Conservation (phyloP, 2,113 vertebrate species). For the Heloderma charlesbogerti region DNA sequence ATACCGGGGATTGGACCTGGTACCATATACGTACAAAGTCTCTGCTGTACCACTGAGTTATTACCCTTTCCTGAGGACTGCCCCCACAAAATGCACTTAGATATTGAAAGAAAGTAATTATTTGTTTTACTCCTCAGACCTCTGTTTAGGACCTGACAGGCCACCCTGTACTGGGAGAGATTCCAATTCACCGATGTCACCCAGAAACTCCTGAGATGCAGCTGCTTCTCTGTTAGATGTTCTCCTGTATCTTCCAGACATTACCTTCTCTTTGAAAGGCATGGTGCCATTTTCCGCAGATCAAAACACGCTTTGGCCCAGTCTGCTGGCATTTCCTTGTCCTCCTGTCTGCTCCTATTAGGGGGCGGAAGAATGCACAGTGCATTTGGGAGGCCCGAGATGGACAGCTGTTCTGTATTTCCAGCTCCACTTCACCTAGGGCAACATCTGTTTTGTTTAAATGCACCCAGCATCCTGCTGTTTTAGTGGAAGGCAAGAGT, state of each 20-base stretch:
- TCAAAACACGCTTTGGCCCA: background rate
- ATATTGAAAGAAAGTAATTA: too few species aligned
- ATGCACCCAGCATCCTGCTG: background rate
- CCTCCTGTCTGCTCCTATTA: background rate
- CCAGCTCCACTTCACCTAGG: background rate
- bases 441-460: background rate
- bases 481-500: slow-evolving; percentile 2
- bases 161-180: background rate
- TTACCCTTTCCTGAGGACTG: background rate
- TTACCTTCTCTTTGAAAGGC: background rate
- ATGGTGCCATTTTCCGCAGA: background rate
- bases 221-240: background rate
- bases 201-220: background rate
- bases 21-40: background rate
- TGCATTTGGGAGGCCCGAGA: background rate
- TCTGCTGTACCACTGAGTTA: background rate
- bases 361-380: background rate
- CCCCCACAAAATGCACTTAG: background rate
- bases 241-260: background rate
- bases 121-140: background rate
- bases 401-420: background rate
- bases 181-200: background rate
- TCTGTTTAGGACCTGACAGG: background rate
- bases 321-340: background rate
- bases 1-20: background rate